Evolutionary conservation across 2,888 invertebrate species (phyloP), one percentile per base, ranked within the genome.

Genomic region (Gnatocerus cornutus): DNA sequence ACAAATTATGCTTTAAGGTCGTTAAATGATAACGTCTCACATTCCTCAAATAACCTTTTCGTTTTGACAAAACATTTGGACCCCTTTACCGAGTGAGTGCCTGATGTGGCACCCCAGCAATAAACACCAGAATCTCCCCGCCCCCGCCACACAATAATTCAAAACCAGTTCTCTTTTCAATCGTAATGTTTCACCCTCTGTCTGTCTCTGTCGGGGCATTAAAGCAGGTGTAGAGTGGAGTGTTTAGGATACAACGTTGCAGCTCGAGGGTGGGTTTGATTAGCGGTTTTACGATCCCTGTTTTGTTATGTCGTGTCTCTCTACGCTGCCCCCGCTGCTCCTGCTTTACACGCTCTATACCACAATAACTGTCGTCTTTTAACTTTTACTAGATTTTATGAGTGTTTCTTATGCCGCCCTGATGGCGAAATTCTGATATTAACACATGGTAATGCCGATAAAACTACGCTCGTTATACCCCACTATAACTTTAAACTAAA

Each of bases 191-290:
- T 37, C 41, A 12, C 33, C 29, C 52, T 62, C 61, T 9, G 39
- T 43, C 71, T 67, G 68, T 76, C 75, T 78, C 73, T 72, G 71
- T 77, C 69, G 56, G 64, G 74, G 74, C 79, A 79, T 80, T 80
- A 79, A 77, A 81, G 81, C 81, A 81, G 80, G 81, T 80, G 81
- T 78, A 77, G 80, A 81, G 77, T 79, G 79, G 79, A 77, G 79
- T 81, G 79, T 81, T 81, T 80, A 78, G 79, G 78, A 79, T 78
- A 78, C 78, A 80, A 77, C 78, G 78, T 79, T 79, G 78, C 75
- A 77, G 80, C 81, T 80, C 79, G 79, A 80, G 81, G 81, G 81
- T 80, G 78, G 78, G 78, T 81, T 81, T 81, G 81, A 81, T 81
- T 81, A 80, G 80, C 79, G 80, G 80, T 80, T 81, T 80, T 79